Evolutionary conservation across 2,113 vertebrate species (phyloP).

Genomic region (Paradisaea rubra): DNA sequence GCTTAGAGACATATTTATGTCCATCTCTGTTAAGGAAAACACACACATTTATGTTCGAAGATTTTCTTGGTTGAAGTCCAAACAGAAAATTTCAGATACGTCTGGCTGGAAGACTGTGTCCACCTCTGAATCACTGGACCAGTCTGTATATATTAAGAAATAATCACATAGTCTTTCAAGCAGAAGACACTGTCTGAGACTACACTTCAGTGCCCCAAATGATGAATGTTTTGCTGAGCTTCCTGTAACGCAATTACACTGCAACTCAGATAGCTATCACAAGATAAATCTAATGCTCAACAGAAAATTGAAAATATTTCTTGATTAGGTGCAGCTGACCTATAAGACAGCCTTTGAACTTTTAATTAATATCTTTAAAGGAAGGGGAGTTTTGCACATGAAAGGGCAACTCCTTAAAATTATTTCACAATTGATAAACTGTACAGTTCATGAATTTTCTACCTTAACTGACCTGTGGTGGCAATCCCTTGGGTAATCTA

Average conservation of each 20-base stretch:
- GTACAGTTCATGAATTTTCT: background rate
- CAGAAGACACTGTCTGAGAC: background rate
- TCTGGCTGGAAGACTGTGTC: background rate
- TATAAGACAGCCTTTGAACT: background rate
- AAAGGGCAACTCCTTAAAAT: background rate
- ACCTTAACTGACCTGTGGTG: background rate
- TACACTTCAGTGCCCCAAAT: conserved; percentile 4
- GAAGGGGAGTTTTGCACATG: background rate
- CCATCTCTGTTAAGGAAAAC: background rate
- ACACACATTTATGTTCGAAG: background rate
- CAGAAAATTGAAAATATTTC: background rate
- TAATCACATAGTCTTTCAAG: background rate
- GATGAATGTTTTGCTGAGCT: background rate
- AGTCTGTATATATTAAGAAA: background rate
- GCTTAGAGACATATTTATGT: background rate
- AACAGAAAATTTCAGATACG: background rate
- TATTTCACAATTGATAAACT: background rate
- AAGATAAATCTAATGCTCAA: background rate
- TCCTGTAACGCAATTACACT: background rate
- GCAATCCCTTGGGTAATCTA: background rate
- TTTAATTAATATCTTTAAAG: background rate
- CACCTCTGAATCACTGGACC: background rate
- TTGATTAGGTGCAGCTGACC: background rate
- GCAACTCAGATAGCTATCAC: background rate
- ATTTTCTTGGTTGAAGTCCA: background rate